Evolutionary conservation across 23 tunicate species (phyloP).

Genomic region (Ciona savignyi): DNA sequence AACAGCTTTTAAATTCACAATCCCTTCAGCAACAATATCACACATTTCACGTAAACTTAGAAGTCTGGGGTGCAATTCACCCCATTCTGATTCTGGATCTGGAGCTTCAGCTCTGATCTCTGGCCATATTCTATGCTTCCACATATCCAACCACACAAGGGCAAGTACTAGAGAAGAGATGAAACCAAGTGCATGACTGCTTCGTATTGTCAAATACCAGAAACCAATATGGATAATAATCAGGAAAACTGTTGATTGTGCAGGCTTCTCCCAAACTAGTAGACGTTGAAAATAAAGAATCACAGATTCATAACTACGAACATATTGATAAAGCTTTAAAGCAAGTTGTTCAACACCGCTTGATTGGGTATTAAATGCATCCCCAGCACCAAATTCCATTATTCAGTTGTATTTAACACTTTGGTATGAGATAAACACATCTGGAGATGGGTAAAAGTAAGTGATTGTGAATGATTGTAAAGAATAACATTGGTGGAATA

Average conservation of each 20-base stretch:
- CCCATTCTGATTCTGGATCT: conserved; percentile 71
- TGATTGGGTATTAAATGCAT: background rate
- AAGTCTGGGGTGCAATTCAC: conserved; percentile 67
- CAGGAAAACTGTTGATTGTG: conserved; percentile 51
- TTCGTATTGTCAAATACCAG: conserved; percentile 39
- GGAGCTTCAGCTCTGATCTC: conserved; percentile 75
- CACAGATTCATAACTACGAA: conserved; percentile 47
- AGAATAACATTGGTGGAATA: too few species aligned
- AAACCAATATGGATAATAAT: conserved; percentile 34
- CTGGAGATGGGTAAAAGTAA: too few species aligned
- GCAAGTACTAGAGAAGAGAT: conserved; percentile 26
- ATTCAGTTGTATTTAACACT: too few species aligned
- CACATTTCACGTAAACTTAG: conserved; percentile 65
- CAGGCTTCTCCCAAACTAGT: conserved; percentile 71
- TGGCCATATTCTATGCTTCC: conserved; percentile 88
- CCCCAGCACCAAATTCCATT: background rate
- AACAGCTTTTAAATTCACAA: conserved; percentile 4
- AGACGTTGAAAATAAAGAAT: conserved; percentile 58
- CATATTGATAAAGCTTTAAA: background rate
- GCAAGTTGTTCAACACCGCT: background rate
- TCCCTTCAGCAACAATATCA: conserved; percentile 15
- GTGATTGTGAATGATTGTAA: too few species aligned
- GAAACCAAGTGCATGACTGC: conserved; percentile 49
- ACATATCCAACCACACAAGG: conserved; percentile 51
- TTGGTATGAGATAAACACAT: too few species aligned